Evolutionary conservation across 2,888 invertebrate species (phyloP), one percentile per base, ranked within the genome.

Genomic region (Horisme vitalbata): DNA sequence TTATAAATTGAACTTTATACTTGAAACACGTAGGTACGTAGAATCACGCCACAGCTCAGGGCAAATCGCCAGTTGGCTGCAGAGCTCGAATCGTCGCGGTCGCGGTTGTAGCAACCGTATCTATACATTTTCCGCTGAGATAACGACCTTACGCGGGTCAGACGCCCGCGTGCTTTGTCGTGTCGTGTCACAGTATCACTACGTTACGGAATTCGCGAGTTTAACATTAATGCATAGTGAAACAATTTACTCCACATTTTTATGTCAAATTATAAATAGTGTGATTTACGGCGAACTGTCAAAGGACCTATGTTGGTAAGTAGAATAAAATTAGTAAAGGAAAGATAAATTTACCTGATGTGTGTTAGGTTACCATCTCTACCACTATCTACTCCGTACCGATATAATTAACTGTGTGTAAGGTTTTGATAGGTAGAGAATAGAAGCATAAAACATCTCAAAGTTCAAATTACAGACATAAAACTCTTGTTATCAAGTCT

Each of bases 41-140:
- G 65, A 65, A 58, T 59, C 59, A 59, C 60, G 66, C 71, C 71
- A 72, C 73, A 68, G 67, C 65, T 65, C 71, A 80, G 82, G 87
- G 88, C 88, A 87, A 76, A 57, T 59, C 83, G 88, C 88, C 88
- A 88, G 88, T 87, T 87, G 88, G 88, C 87, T 73, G 65, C 70
- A 71, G 71, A 57, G 65, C 76, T 72, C 71, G 77, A 72, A 61
- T 62, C 71, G 74, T 68, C 65, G 69, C 73, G 66, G 77, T 71
- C 73, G 75, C 6, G 18, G 18, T 18, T 6, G n/a, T 61, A 59
- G 59, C 41, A 58, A 57, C 45, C 9, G 21, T 28, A 34, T 4
- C 5, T 28, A 57, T 55, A 50, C 62, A 57, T 65, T 71, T 71
- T 69, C 63, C 73, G 68, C 63, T 55, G 59, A 49, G 44, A 44